Conservation (phyloP, 2,888 invertebrate genomes). For the Gasteruption jaculator region DNA sequence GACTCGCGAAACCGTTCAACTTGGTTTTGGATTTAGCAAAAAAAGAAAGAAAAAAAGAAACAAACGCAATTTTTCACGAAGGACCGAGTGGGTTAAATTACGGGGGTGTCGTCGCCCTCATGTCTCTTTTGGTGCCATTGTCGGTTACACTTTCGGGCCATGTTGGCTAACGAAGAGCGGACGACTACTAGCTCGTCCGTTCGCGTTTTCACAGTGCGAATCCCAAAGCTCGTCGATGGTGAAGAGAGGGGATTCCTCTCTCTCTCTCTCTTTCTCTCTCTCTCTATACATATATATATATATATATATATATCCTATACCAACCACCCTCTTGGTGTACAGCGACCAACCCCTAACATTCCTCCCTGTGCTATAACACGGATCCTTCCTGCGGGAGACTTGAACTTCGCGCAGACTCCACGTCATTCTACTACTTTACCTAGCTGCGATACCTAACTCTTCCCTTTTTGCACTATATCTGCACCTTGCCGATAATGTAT, state of each 20-base stretch:
- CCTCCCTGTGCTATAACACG: constrained; percentile 17
- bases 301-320: too few species aligned
- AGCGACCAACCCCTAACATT: constrained; percentile 30
- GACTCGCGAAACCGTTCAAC: constrained; percentile 11
- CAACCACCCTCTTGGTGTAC: constrained; percentile 27
- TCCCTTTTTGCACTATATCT: too few species aligned
- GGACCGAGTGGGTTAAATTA: constrained; percentile 10
- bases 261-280: constrained; percentile 10
- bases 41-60: too few species aligned
- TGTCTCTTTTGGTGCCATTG: constrained; percentile 18
- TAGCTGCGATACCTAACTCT: constrained; percentile 2
- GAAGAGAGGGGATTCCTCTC: constrained; percentile 9
- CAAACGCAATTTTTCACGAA: too few species aligned
- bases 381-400: constrained; percentile 15
- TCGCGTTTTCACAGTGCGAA: constrained; percentile 38
- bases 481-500: too few species aligned
- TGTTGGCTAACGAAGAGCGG: constrained; percentile 48
- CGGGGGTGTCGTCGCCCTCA: constrained; percentile 11
- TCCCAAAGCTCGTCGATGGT: constrained; percentile 31
- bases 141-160: constrained; percentile 31
- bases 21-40: too few species aligned
- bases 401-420: constrained; percentile 11
- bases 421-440: constrained; percentile 1
- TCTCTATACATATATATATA: constrained; percentile 19
- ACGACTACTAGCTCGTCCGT: constrained; percentile 45